phyloP scores from a whole-genome alignment of 2,888 invertebrate species.

The Lutraria lutraria region DNA sequence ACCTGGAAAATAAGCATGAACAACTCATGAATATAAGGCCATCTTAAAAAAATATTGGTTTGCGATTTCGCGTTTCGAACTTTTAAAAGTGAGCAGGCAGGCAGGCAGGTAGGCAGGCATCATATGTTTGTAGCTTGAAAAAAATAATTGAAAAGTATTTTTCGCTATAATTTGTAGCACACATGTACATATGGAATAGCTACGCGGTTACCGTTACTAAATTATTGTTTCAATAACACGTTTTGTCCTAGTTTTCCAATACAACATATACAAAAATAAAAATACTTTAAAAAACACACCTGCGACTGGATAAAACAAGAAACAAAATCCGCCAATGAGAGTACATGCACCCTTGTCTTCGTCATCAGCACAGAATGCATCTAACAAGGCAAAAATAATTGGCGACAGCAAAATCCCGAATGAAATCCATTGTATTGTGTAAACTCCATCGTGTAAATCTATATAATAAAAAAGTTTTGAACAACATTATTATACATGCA shows the following conservation, averaged over 20 bases:
- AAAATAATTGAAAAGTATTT: no score
- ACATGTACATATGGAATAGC: no score
- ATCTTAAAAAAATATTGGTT: no score
- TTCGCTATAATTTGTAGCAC: no score
- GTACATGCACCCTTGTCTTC: constrained; percentile 10
- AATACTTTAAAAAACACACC: not conserved
- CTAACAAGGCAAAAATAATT: constrained; percentile 1
- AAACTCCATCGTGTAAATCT: constrained; percentile 18
- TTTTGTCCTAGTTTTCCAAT: no score
- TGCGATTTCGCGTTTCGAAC: no score
- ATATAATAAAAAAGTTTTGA: not conserved
- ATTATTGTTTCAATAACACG: no score
- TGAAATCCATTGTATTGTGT: not conserved
- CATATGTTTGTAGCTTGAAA: no score
- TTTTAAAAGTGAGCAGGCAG: no score
- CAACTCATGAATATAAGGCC: not conserved
- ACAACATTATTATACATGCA: not conserved
- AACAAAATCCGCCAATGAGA: constrained; percentile 12
- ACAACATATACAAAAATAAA: no score
- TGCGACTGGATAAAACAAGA: constrained; percentile 38
- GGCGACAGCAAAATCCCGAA: constrained; percentile 25
- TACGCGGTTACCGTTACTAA: no score
- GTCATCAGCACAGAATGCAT: constrained; percentile 15
- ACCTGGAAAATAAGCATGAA: constrained; percentile 24
- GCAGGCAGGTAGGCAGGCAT: no score